phyloP scores from a whole-genome alignment of 2,888 invertebrate species.

The Callinectes sapidus region DNA sequence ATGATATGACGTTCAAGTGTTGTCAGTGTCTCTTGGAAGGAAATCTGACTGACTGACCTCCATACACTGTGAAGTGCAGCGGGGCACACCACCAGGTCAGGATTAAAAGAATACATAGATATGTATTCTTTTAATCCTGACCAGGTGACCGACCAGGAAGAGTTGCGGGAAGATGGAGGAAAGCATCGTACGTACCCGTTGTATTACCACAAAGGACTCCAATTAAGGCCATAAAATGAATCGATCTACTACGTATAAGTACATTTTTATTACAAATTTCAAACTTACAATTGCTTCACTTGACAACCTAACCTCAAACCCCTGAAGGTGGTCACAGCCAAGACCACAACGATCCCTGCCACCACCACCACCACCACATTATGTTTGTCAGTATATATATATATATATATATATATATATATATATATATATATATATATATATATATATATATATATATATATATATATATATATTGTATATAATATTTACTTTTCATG shows the following conservation, averaged over 20 bases:
- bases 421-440: slow-evolving; percentile 4
- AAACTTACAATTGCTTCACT: background rate
- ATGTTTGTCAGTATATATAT: background rate
- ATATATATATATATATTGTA: too few species aligned
- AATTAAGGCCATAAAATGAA: background rate
- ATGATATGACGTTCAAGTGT: too few species aligned
- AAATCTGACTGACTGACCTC: too few species aligned
- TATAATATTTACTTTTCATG: background rate
- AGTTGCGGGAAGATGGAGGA: background rate
- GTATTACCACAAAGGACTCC: background rate
- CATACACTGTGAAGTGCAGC: too few species aligned
- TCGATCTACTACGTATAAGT: background rate
- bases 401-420: background rate
- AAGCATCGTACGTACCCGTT: background rate
- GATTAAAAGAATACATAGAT: too few species aligned
- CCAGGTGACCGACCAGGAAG: too few species aligned
- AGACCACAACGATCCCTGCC: background rate
- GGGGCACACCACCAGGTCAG: too few species aligned
- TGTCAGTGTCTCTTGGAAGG: too few species aligned
- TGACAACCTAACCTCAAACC: background rate
- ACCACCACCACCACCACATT: background rate
- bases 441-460: slow-evolving; percentile 31
- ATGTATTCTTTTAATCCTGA: too few species aligned
- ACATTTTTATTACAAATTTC: slow-evolving; percentile 14
- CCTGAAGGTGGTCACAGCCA: background rate